Evolutionary conservation across 2,113 vertebrate genomes (phyloP).

Genomic region (Numenius arquata): DNA sequence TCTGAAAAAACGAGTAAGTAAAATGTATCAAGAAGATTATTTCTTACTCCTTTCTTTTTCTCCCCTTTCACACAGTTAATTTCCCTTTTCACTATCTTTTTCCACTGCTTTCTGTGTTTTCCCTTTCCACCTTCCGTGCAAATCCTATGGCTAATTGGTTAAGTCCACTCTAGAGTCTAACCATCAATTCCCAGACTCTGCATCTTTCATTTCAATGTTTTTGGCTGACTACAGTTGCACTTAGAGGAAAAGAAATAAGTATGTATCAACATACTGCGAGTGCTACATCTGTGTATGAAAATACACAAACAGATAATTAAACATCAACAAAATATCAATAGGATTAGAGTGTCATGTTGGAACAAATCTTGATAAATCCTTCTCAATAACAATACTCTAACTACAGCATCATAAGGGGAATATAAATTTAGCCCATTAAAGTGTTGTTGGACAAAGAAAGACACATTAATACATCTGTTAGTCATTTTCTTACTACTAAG

Average conservation of each 20-base stretch:
- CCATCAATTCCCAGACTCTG: constrained; percentile 8
- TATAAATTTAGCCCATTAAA: constrained; percentile 70
- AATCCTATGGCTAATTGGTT: constrained; percentile 9
- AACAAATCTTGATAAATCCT: constrained; percentile 77
- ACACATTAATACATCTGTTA: constrained; percentile 66
- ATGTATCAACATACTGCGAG: constrained; percentile 13
- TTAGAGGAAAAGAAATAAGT: constrained; percentile 39
- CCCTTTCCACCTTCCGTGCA: background rate
- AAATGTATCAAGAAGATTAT: constrained; percentile 6
- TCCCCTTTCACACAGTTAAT: background rate
- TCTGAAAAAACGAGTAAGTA: background rate
- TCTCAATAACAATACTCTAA: constrained; percentile 63
- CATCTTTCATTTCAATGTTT: constrained; percentile 6
- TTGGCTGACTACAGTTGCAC: constrained; percentile 18
- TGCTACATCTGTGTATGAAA: constrained; percentile 45
- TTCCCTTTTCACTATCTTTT: background rate
- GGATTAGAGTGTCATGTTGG: constrained; percentile 65
- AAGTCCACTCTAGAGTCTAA: constrained; percentile 25
- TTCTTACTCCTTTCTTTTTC: background rate
- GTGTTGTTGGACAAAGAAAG: constrained; percentile 42
- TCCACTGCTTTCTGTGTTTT: background rate
- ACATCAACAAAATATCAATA: constrained; percentile 72
- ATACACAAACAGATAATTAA: constrained; percentile 73
- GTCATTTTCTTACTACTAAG: constrained; percentile 55
- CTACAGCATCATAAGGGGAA: constrained; percentile 43